These are phyloP conservation scores for Catamblyrhynchus diadema DNA, from an alignment of 2,797 vertebrate genomes.

Conservation along the genomic window DNA sequence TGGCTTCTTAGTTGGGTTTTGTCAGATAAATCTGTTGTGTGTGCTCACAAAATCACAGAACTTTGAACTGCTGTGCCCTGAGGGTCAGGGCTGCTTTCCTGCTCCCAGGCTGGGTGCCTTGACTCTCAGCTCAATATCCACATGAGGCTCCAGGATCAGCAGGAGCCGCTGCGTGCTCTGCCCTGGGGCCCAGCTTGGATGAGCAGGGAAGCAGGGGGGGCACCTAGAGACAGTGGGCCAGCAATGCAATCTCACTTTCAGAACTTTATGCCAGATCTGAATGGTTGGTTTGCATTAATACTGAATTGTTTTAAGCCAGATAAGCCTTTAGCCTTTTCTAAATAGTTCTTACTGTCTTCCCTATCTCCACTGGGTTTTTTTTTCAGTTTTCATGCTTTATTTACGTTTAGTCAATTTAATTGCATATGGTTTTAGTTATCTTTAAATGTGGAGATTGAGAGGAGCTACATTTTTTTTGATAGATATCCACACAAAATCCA, in stretches of 20 bases:
- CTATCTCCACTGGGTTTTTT: not conserved
- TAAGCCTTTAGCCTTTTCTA: not conserved
- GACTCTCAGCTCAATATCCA: not conserved
- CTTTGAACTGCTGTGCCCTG: not conserved
- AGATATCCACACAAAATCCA: not conserved
- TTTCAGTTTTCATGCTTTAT: not conserved
- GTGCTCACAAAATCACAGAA: not conserved
- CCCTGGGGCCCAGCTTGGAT: not conserved
- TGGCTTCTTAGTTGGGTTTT: not conserved
- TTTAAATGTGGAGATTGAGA: not conserved
- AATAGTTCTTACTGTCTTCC: not conserved
- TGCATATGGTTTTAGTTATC: not conserved
- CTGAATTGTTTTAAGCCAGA: not conserved
- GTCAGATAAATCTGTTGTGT: not conserved
- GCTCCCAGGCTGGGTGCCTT: not conserved
- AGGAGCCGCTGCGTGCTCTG: not conserved
- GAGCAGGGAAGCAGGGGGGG: not conserved
- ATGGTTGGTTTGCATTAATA: not conserved
- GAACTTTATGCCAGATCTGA: not conserved
- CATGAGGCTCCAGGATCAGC: not conserved
- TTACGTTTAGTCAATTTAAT: not conserved
- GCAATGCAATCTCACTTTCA: not conserved
- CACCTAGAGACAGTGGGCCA: rapidly evolving
- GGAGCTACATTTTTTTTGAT: not conserved
- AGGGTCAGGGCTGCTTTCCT: not conserved